Evolutionary conservation across 2,113 vertebrate genomes (phyloP), one percentile per base, ranked within the genome.

Genomic region (Petrocephalus microphthalmus): DNA sequence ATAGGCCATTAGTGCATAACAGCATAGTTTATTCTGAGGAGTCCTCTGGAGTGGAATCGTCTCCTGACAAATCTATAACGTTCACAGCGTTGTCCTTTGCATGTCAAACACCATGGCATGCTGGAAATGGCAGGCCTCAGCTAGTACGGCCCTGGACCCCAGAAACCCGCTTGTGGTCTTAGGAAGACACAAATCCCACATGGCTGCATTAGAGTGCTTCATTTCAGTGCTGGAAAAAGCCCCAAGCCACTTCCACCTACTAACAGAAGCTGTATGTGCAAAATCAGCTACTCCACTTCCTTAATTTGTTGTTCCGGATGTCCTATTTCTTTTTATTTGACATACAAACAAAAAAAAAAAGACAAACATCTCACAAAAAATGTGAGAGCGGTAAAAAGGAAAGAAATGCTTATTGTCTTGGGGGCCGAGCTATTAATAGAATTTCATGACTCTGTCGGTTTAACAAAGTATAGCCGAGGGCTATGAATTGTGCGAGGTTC

Each of bases 371-470:
- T 15, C 82, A 25, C 17, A 81, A 74, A 89, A 86, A 89, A 84
- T 87, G 85, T 87, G 86, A 71, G 57, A 87, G 87, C 89, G 85
- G 91, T 84, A 53, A 53, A 86, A 89, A 86, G 49, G 83, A 85
- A 89, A 90, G 87, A 89, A 84, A 88, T 57, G 90, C 74, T 89
- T 89, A 88, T 91, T 54, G 51, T 89, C 78, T 89, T 60, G 33
- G 91, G 89, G 89, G 87, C 90, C 25, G 54, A 90, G 89, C 91
- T 90, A 89, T 90, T 92, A 91, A 88, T 90, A 90, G 90, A 90
- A 89, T 89, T 82, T 91, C 86, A 88, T 91, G 87, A 91, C 81
- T 91, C 56, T 88, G 85, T 92, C 85, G 86, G 84, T 88, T 91
- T 92, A 89, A 86, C 60, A 90, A 91, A 67, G 89, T 85, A 89